Conservation (phyloP, 2,113 vertebrate species). For the Gasterosteus aculeatus region DNA sequence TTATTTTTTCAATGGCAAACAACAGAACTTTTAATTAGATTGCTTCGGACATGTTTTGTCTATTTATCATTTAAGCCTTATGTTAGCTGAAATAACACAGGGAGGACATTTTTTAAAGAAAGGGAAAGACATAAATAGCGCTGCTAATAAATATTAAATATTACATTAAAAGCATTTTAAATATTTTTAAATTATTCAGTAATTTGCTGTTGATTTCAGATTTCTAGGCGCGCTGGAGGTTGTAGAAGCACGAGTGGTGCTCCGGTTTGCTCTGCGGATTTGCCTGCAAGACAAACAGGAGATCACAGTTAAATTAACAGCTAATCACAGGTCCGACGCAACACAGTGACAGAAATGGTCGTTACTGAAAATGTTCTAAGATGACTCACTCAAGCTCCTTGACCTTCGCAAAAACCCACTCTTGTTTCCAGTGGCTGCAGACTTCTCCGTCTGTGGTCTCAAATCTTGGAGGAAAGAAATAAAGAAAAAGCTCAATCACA, state of each 20-base stretch:
- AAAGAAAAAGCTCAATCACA: background rate
- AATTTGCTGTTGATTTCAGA: background rate
- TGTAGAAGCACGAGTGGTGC: background rate
- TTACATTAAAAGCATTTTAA: constrained; percentile 27
- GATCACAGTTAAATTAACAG: background rate
- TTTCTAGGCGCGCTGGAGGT: background rate
- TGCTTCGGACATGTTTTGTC: background rate
- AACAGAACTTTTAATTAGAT: background rate
- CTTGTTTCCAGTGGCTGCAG: constrained; percentile 68
- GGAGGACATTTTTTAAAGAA: background rate
- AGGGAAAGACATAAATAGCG: constrained; percentile 39
- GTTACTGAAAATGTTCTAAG: background rate
- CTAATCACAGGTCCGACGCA: background rate
- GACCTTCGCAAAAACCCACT: constrained; percentile 61
- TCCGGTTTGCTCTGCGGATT: constrained; percentile 31
- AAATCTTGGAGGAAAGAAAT: constrained; percentile 40
- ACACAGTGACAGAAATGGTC: background rate
- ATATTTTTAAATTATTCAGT: constrained; percentile 28
- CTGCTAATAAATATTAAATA: constrained; percentile 67
- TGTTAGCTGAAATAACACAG: background rate
- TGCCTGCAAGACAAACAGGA: constrained; percentile 38
- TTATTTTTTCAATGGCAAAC: constrained; percentile 26
- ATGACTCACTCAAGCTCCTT: constrained; percentile 64
- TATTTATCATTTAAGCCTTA: background rate
- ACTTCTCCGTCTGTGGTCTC: constrained; percentile 57